Evolutionary conservation across 2,888 invertebrate species (phyloP).

Genomic region (Ptychoptera albimana): DNA sequence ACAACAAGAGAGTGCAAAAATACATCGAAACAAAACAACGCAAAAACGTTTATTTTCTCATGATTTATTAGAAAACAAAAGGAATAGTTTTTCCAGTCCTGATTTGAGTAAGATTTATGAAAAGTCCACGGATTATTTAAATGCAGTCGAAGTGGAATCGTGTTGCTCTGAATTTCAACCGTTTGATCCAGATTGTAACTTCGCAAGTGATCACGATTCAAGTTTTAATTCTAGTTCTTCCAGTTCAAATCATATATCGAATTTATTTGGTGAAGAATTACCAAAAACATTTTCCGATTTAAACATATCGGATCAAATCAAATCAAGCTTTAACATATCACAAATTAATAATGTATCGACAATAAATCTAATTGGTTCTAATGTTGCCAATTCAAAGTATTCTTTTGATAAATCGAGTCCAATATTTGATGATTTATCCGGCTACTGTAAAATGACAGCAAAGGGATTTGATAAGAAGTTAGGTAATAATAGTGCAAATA

Average conservation of each 20-base stretch:
- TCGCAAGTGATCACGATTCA: too few relatives aligned
- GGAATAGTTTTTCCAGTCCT: conserved; percentile 30
- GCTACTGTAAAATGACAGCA: conserved; percentile 29
- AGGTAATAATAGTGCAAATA: neutral
- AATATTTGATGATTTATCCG: conserved; percentile 24
- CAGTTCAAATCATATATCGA: too few relatives aligned
- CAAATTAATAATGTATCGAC: conserved; percentile 21
- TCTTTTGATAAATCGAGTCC: conserved; percentile 6
- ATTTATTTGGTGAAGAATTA: too few relatives aligned
- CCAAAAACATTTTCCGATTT: conserved; percentile 12
- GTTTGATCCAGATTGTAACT: conserved; percentile 13
- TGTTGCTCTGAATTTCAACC: conserved; percentile 16
- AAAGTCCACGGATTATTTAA: conserved; percentile 9
- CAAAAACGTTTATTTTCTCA: neutral
- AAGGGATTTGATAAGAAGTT: conserved; percentile 2
- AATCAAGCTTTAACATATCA: conserved; percentile 28
- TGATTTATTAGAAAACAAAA: conserved; percentile 13
- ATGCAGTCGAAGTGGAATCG: conserved; percentile 15
- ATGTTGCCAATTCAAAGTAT: conserved; percentile 15
- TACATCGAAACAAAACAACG: neutral
- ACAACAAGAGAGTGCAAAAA: neutral
- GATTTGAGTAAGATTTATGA: conserved; percentile 26
- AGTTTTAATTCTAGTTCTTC: too few relatives aligned
- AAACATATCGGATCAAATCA: conserved; percentile 25
- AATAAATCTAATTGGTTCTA: conserved; percentile 26